phyloP scores from a whole-genome alignment of 1,140 invertebrate species.

The Charaxes varanes region DNA sequence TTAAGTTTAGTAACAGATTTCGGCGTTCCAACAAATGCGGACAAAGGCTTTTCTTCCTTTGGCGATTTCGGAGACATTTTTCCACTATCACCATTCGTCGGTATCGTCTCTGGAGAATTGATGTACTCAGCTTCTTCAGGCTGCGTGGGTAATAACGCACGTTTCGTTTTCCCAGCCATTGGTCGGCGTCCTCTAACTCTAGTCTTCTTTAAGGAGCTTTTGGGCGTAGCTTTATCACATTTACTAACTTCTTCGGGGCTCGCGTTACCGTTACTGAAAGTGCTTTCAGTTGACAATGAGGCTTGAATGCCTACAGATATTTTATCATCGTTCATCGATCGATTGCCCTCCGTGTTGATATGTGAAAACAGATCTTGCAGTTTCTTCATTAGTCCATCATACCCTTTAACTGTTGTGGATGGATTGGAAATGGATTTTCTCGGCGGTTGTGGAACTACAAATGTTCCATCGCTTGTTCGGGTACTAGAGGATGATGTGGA shows the following conservation, averaged over 20 bases:
- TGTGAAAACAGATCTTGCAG: slow-evolving; percentile 63
- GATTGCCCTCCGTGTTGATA: slow-evolving; percentile 41
- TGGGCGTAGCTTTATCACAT: slow-evolving; percentile 62
- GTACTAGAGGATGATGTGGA: slow-evolving; percentile 61
- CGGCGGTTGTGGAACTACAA: slow-evolving; percentile 66
- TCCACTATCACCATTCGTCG: slow-evolving; percentile 52
- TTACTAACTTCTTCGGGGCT: slow-evolving; percentile 63
- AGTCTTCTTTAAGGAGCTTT: slow-evolving; percentile 68
- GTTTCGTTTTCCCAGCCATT: slow-evolving; percentile 60
- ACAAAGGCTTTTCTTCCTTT: slow-evolving; percentile 54
- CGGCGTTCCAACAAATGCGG: slow-evolving; percentile 45
- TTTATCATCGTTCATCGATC: slow-evolving; percentile 51
- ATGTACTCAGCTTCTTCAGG: slow-evolving; percentile 58
- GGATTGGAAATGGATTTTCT: slow-evolving; percentile 55
- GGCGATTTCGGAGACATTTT: slow-evolving; percentile 45
- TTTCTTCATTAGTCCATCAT: slow-evolving; percentile 60
- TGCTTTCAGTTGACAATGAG: slow-evolving; percentile 33
- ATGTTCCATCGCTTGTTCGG: slow-evolving; percentile 63
- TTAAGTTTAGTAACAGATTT: slow-evolving; percentile 62
- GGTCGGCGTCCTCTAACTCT: slow-evolving; percentile 54
- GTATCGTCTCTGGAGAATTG: slow-evolving; percentile 71
- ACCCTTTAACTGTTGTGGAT: slow-evolving; percentile 57
- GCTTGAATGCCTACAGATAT: slow-evolving; percentile 55
- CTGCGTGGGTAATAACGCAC: slow-evolving; percentile 58
- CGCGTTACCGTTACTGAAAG: slow-evolving; percentile 53